Conservation (phyloP, 2,888 invertebrate species). For the Dolichopus griseipennis region DNA sequence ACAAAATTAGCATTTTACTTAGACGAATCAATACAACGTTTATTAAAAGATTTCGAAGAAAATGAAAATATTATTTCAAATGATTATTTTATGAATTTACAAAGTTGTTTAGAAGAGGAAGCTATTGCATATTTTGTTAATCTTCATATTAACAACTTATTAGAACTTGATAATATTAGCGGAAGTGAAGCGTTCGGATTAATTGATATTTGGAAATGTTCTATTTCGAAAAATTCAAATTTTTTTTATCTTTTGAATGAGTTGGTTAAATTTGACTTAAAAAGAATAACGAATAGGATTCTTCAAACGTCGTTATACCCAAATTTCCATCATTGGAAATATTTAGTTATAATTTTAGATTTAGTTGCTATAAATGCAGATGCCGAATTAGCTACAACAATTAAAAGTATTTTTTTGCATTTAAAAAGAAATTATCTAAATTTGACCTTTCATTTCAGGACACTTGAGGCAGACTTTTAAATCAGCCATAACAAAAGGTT, state of each 20-base stretch:
- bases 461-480: not conserved
- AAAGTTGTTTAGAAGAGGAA: not conserved
- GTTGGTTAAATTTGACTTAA: not conserved
- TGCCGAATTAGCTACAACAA: not conserved
- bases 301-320: not conserved
- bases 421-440: not conserved
- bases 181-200: not conserved
- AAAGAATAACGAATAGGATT: not conserved
- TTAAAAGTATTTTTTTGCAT: not conserved
- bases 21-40: not conserved
- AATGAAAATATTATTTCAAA: slow-evolving; percentile 5
- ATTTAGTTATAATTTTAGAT: slow-evolving; percentile 7
- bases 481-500: not conserved
- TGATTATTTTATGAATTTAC: not conserved
- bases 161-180: not conserved
- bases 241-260: not conserved
- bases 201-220: not conserved
- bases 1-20: not conserved
- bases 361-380: not conserved
- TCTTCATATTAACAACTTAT: not conserved
- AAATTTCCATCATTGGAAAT: slow-evolving; percentile 6
- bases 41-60: slow-evolving; percentile 2
- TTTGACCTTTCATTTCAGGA: not conserved
- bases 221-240: not conserved
- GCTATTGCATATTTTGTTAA: not conserved